phyloP scores from a whole-genome alignment of 2,888 invertebrate species.

The Aphodius sticticus region DNA sequence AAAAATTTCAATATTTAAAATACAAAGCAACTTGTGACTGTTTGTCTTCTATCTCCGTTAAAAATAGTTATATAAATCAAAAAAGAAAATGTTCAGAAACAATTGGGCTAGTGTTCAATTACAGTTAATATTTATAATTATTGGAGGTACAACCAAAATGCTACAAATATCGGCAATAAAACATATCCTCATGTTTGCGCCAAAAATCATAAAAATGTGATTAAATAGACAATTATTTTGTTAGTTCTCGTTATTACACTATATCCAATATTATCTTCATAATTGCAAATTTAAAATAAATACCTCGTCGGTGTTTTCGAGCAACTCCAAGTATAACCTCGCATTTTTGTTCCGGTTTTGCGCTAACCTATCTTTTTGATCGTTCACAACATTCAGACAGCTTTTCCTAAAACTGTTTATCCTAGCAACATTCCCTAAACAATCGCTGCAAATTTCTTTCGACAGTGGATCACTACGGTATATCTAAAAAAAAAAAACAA shows the following conservation, averaged over 20 bases:
- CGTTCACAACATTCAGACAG: constrained; percentile 50
- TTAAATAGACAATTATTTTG: neutral
- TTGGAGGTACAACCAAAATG: no score
- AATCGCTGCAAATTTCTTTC: constrained; percentile 56
- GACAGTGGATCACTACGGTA: constrained; percentile 58
- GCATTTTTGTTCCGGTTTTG: constrained; percentile 41
- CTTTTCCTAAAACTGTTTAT: constrained; percentile 52
- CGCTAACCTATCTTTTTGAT: constrained; percentile 49
- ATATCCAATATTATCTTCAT: neutral
- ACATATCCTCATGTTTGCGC: no score
- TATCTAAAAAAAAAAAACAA: constrained; percentile 49
- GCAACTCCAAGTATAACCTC: constrained; percentile 44
- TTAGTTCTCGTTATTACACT: neutral
- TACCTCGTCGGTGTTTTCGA: constrained; percentile 42
- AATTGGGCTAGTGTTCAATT: no score
- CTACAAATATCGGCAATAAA: no score
- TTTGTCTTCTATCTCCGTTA: no score
- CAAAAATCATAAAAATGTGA: no score
- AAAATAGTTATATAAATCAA: no score
- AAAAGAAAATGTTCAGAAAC: no score
- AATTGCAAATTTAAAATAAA: constrained; percentile 20
- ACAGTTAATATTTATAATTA: no score
- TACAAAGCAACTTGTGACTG: no score
- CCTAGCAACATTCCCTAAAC: constrained; percentile 51
- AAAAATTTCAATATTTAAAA: no score